Base-by-base conservation (phyloP, 1,140 invertebrate species). In the Eriocheir sinensis region DNA sequence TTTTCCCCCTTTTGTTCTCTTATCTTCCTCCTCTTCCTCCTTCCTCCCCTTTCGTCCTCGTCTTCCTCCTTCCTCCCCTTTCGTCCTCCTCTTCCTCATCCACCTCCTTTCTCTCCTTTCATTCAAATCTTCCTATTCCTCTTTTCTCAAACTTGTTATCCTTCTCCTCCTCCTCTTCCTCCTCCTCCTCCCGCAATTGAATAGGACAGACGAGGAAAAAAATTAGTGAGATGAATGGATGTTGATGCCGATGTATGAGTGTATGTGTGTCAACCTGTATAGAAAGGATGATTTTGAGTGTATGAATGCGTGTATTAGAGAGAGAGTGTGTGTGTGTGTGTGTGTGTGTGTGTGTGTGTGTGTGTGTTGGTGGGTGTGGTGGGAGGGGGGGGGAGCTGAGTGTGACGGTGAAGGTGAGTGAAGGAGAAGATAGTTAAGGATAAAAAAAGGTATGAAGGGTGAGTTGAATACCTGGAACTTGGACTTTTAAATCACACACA, bases 251-350 rank as follows among this genome's bases (percentile, higher is more conserved):
- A 30, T 38, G 36, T 89, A 30, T 89, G 36, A 38, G 17, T 41
- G 88, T 89, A n/a, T 89, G 88, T 89, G 85, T 88, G n/a, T n/a
- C n/a, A n/a, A n/a, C n/a, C n/a, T n/a, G n/a, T n/a, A n/a, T n/a
- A n/a, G n/a, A n/a, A n/a, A n/a, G n/a, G n/a, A n/a, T n/a, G n/a
- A n/a, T n/a, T n/a, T n/a, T 89, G 36, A 38, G 17, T 41, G 88
- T 89, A n/a, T 89, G 88, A 40, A 41, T 89, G 88, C 44, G 88
- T 89, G 88, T 41, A 41, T 89, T n/a, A n/a, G n/a, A n/a, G n/a
- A n/a, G n/a, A n/a, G n/a, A n/a, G 88, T 41, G 40, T 89, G 88
- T 89, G 40, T 89, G 40, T 89, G 21, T 48, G 88, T 89, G 40
- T 89, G 40, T 89, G 12, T 44, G 88, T 48, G 40, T 44, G 1